Conservation (phyloP, 2,888 invertebrate genomes). For the Cheilosia impressa region DNA sequence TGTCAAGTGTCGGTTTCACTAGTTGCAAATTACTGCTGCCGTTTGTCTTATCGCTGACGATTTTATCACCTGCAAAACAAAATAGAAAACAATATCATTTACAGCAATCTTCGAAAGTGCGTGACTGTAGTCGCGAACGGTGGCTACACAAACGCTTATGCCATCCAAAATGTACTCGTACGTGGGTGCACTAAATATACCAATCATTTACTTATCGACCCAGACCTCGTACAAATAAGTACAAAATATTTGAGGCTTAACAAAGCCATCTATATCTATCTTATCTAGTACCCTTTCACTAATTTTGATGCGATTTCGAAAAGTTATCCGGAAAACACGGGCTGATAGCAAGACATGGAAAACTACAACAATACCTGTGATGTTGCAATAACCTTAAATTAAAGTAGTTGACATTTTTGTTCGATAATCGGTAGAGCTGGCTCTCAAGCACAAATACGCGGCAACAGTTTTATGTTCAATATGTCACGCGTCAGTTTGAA, state of each 20-base stretch:
- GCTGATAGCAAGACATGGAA: no score
- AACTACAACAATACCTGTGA: no score
- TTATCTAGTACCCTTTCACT: no score
- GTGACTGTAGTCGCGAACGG: neutral
- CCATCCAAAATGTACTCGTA: no score
- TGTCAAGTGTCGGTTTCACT: conserved; percentile 27
- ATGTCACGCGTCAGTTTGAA: conserved; percentile 2
- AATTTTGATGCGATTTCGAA: no score
- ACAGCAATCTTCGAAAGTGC: neutral
- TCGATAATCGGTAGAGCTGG: neutral
- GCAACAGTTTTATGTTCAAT: neutral
- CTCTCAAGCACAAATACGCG: neutral
- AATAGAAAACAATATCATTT: neutral
- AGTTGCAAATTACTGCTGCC: conserved; percentile 42
- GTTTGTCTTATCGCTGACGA: conserved; percentile 18
- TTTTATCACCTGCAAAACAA: conserved; percentile 20
- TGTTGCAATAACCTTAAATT: no score
- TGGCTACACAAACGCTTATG: no score
- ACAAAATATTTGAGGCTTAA: neutral
- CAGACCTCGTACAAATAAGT: neutral
- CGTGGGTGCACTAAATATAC: no score
- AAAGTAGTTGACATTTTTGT: neutral
- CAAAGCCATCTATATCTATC: no score
- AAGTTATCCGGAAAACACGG: no score
- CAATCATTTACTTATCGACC: neutral